Conservation (phyloP, 2,888 invertebrate genomes). For the Phortica magna region DNA sequence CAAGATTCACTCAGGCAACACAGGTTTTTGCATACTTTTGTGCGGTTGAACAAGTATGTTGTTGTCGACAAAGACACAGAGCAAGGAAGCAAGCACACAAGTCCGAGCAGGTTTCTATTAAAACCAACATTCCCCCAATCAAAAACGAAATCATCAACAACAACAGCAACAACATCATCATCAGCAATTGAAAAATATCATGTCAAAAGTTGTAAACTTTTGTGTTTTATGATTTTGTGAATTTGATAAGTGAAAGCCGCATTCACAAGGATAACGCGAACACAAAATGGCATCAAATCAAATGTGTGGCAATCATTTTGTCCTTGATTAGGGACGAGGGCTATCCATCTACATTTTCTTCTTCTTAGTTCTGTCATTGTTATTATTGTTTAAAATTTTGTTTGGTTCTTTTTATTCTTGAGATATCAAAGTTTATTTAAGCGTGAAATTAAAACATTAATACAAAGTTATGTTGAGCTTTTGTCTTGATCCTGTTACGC, state of each 20-base stretch:
- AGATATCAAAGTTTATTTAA: conserved; percentile 72
- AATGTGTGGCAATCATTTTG: conserved; percentile 34
- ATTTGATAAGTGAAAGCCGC: conserved; percentile 60
- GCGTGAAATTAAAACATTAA: conserved; percentile 75
- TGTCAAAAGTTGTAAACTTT: conserved; percentile 69
- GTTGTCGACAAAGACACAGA: neutral
- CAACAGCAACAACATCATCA: neutral
- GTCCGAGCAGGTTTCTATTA: neutral
- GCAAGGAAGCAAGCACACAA: neutral
- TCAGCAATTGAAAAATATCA: conserved; percentile 50
- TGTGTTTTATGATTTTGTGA: conserved; percentile 64
- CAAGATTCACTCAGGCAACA: conserved; percentile 44
- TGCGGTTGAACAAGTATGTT: conserved; percentile 18
- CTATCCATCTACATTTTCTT: neutral
- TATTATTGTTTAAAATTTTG: conserved; percentile 10
- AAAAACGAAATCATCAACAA: neutral
- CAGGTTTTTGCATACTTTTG: conserved; percentile 62
- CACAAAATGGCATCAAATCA: conserved; percentile 42
- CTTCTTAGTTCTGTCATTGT: conserved; percentile 14
- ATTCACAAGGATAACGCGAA: conserved; percentile 18
- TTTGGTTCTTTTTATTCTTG: conserved; percentile 39
- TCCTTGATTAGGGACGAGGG: neutral
- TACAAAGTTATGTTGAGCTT: neutral
- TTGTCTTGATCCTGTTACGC: neutral
- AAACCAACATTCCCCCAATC: neutral